phyloP scores from a whole-genome alignment of 2,888 invertebrate genomes.

The Dolichopus griseipennis region DNA sequence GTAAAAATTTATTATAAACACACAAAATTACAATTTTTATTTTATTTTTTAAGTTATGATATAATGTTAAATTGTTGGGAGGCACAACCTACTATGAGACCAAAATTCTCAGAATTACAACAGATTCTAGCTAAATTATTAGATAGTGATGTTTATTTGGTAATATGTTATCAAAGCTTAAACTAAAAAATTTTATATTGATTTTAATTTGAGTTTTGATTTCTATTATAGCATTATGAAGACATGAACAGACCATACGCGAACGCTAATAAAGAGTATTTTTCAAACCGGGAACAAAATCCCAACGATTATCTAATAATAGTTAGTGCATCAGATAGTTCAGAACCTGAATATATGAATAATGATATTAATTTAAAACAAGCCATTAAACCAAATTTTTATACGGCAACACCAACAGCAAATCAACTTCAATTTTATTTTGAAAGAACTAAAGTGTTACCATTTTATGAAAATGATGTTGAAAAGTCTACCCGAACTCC shows the following conservation, averaged over 20 bases:
- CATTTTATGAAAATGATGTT: not conserved
- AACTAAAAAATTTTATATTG: conserved; percentile 45
- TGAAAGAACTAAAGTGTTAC: not conserved
- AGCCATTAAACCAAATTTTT: not conserved
- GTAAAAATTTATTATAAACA: not conserved
- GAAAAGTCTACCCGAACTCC: not conserved
- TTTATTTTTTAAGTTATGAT: conserved; percentile 47
- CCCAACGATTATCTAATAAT: not conserved
- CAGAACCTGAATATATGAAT: not conserved
- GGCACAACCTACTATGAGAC: conserved; percentile 66
- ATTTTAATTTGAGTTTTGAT: conserved; percentile 16
- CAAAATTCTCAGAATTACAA: conserved; percentile 68
- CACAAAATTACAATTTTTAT: not conserved
- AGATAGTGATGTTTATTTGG: conserved; percentile 51
- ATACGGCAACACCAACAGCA: not conserved
- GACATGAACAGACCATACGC: conserved; percentile 74
- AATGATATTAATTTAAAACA: not conserved
- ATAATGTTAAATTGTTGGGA: conserved; percentile 87
- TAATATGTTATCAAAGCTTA: conserved; percentile 24
- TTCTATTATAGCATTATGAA: conserved; percentile 64
- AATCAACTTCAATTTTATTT: not conserved
- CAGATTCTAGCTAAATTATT: conserved; percentile 68
- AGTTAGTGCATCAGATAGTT: not conserved
- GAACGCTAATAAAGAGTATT: conserved; percentile 48
- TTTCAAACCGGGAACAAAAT: not conserved